These are phyloP conservation scores for Odontesthes bonariensis DNA, from an alignment of 2,113 vertebrate genomes.

Conservation along the genomic window DNA sequence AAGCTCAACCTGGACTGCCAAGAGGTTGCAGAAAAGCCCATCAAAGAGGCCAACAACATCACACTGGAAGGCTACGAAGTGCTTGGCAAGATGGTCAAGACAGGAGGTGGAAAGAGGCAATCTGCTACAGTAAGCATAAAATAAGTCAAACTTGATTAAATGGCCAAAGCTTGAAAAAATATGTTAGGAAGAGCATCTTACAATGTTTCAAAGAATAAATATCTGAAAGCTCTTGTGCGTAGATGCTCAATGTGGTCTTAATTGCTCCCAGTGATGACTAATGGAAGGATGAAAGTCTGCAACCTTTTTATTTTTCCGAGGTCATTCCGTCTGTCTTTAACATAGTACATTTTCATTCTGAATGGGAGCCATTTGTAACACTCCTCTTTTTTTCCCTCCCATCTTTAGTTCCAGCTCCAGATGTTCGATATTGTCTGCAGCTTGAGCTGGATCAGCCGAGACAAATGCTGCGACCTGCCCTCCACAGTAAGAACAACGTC, in stretches of 20 bases:
- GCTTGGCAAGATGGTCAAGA: constrained; percentile 90
- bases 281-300: constrained; percentile 21
- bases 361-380: constrained; percentile 76
- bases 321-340: constrained; percentile 43
- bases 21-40: constrained; percentile 92
- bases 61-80: constrained; percentile 94
- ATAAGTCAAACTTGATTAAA: constrained; percentile 27
- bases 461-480: constrained; percentile 98
- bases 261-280: constrained; percentile 27
- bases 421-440: constrained; percentile 99
- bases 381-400: constrained; percentile 16
- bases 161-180: constrained; percentile 27
- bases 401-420: constrained; percentile 95
- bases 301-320: constrained; percentile 13
- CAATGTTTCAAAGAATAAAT: constrained; percentile 35
- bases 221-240: constrained; percentile 33
- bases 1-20: constrained; percentile 95
- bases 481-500: constrained; percentile 87
- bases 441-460: constrained; percentile 95
- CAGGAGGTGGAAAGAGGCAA: constrained; percentile 85
- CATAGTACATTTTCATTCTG: constrained; percentile 48
- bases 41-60: constrained; percentile 94
- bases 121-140: constrained; percentile 91
- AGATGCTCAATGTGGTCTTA: constrained; percentile 39
- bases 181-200: constrained; percentile 30